Percentiles rank a stretch among this genome's conserved stretches.
Evolutionary conservation across 2,113 vertebrate species (phyloP).

Genomic region (Engraulis encrasicolus): DNA sequence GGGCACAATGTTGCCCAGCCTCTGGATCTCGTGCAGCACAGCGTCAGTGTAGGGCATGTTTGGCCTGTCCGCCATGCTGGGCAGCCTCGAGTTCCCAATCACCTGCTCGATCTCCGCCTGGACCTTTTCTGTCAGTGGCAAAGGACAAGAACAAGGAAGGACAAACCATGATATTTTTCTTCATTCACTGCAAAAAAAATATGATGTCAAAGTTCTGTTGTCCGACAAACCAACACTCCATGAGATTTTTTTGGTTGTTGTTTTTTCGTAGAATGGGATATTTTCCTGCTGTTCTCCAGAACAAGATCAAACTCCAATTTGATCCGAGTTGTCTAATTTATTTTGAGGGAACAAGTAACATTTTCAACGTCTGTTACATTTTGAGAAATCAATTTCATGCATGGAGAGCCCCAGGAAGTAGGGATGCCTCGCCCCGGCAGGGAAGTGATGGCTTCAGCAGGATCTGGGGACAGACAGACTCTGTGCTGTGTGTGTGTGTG

Average conservation of each 20-base stretch:
- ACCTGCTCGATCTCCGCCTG: conserved; percentile 59
- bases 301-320: background rate
- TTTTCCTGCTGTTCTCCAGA: background rate
- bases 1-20: conserved; percentile 68
- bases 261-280: background rate
- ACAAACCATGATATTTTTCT: background rate
- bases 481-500: too few species aligned
- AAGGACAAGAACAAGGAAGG: background rate
- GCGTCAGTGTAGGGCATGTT: conserved; percentile 54
- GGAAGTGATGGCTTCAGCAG: background rate
- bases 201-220: background rate
- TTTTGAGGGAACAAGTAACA: background rate
- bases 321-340: conserved; percentile 14
- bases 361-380: conserved; percentile 4
- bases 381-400: conserved; percentile 16
- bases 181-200: background rate
- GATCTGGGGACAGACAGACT: background rate
- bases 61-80: conserved; percentile 61
- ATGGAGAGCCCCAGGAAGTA: background rate
- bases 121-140: conserved; percentile 29
- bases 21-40: conserved; percentile 64
- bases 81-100: conserved; percentile 47
- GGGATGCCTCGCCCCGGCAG: too few species aligned
- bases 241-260: background rate
- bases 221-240: too few species aligned